Conservation (phyloP, 2,888 invertebrate genomes). For the Pseudeuparius sepicola region DNA sequence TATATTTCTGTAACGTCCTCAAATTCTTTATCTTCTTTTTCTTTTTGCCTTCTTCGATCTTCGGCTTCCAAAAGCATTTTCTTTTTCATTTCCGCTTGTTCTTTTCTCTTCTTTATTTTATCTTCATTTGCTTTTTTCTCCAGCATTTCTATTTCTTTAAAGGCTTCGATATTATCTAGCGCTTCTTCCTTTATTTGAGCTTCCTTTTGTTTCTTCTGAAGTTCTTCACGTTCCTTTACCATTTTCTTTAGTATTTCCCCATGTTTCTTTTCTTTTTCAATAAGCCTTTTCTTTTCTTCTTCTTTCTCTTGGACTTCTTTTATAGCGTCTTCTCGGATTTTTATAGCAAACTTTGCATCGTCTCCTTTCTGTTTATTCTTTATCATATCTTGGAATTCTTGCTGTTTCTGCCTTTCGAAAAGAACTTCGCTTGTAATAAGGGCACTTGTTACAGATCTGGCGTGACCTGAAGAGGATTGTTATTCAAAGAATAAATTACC, state of each 20-base stretch:
- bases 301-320: conserved; percentile 27
- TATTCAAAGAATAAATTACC: too few species aligned
- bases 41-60: conserved; percentile 30
- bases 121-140: conserved; percentile 33
- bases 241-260: conserved; percentile 22
- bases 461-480: too few species aligned
- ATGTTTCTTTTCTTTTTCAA: conserved; percentile 25
- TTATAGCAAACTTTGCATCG: conserved; percentile 26
- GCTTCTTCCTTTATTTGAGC: conserved; percentile 31
- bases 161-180: conserved; percentile 30
- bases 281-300: conserved; percentile 23
- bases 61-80: conserved; percentile 30
- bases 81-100: conserved; percentile 8
- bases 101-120: conserved; percentile 19
- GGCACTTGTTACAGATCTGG: conserved; percentile 29
- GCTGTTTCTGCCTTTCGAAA: conserved; percentile 33
- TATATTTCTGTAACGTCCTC: conserved; percentile 40
- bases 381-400: conserved; percentile 30
- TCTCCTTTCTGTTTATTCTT: conserved; percentile 31
- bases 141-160: conserved; percentile 36
- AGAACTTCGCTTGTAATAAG: conserved; percentile 31
- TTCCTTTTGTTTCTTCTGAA: conserved; percentile 16
- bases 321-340: conserved; percentile 26
- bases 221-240: conserved; percentile 20
- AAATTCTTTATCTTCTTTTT: conserved; percentile 40